Evolutionary conservation across 2,113 vertebrate genomes (phyloP).

Genomic region (Danionella cerebrum): DNA sequence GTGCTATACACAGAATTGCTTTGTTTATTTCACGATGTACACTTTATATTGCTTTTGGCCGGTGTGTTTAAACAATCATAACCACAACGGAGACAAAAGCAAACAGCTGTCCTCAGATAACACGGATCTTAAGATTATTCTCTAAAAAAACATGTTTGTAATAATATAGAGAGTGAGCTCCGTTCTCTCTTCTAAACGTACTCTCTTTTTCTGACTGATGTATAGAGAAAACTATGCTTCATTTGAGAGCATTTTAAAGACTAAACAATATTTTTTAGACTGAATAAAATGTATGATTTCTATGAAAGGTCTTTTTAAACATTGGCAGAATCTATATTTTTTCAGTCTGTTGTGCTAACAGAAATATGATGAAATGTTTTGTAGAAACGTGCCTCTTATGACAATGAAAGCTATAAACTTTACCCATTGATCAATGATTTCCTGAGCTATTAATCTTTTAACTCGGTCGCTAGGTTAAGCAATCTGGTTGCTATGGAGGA

Average conservation of each 20-base stretch:
- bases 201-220: constrained; percentile 16
- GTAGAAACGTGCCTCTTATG: no score
- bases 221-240: background rate
- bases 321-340: background rate
- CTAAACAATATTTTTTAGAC: background rate
- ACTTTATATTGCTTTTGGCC: background rate
- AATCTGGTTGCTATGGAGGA: no score
- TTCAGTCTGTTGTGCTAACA: no score
- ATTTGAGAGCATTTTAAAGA: background rate
- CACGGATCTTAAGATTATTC: background rate
- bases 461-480: no score
- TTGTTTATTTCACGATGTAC: background rate
- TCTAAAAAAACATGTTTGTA: background rate
- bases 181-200: background rate
- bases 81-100: background rate
- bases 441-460: no score
- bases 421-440: no score
- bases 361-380: no score
- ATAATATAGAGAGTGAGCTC: background rate
- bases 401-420: no score
- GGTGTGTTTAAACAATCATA: constrained; percentile 6
- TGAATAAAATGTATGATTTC: constrained; percentile 28
- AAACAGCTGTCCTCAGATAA: background rate
- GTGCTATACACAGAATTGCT: background rate
- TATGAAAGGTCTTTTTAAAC: constrained; percentile 34